Percentiles rank a stretch among this genome's conserved stretches.
phyloP scores from a whole-genome alignment of 30 jellyfish, hydroid and myxozoan species.

The Hydra vulgaris region DNA sequence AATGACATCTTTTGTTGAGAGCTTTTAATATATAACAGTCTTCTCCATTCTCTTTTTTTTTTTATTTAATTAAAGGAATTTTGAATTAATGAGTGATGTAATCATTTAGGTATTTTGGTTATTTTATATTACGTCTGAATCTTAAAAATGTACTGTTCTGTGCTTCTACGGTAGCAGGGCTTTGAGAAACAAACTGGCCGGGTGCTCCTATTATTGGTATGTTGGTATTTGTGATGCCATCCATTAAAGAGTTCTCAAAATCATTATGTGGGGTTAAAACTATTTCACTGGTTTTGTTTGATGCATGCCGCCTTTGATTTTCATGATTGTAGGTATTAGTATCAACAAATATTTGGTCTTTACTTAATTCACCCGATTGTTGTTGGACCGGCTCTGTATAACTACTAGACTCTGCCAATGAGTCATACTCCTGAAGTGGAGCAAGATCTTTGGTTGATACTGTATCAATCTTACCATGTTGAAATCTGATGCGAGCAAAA shows the following conservation, averaged over 20 bases:
- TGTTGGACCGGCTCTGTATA: too few relatives aligned
- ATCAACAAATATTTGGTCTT: not conserved
- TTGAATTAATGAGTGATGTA: not conserved
- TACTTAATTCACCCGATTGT: too few relatives aligned
- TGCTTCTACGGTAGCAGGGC: not conserved
- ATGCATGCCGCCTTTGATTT: not conserved
- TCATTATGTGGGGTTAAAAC: not conserved
- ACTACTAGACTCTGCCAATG: too few relatives aligned
- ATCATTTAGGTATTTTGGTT: not conserved
- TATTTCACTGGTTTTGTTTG: not conserved
- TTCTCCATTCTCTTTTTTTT: not conserved
- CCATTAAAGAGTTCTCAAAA: not conserved
- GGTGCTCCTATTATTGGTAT: not conserved
- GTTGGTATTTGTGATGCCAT: not conserved
- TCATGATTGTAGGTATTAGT: conserved; percentile 12
- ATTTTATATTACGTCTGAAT: not conserved
- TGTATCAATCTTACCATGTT: too few relatives aligned
- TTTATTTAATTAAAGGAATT: not conserved
- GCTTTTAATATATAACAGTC: not conserved
- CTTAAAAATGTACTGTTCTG: not conserved
- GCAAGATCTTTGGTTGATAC: too few relatives aligned
- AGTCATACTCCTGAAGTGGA: too few relatives aligned
- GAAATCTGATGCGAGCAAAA: too few relatives aligned
- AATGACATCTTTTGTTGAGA: not conserved
- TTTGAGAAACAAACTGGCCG: not conserved